A percentile compares a stretch with the other conserved stretches of the same genome.
phyloP scores from a whole-genome alignment of 2,113 vertebrate species.

The Lepisosteus osseus region DNA sequence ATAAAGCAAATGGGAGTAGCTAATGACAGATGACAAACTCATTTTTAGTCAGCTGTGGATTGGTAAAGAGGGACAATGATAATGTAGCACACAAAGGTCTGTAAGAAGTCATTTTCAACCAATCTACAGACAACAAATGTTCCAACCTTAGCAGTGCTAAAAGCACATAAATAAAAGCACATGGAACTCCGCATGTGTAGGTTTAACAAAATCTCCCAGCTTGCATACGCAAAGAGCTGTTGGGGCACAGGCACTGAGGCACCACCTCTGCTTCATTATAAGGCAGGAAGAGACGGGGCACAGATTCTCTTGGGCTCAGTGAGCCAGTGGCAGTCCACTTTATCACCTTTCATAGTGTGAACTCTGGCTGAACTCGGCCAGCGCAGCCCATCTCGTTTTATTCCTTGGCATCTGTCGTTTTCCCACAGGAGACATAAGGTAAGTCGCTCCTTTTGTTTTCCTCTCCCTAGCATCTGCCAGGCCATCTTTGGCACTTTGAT shows the following conservation, averaged over 20 bases:
- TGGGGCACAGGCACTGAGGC: conserved; percentile 13
- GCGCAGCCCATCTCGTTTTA: conserved; percentile 24
- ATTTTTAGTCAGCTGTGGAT: no score
- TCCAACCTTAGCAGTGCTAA: no score
- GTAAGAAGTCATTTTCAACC: no score
- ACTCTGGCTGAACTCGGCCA: conserved; percentile 46
- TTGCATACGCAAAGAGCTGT: no score
- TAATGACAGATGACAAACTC: no score
- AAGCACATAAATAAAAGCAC: no score
- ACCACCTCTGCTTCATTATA: conserved; percentile 22
- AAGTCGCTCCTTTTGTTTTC: conserved; percentile 39
- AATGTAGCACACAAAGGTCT: no score
- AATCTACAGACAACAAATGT: no score
- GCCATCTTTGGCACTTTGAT: conserved; percentile 48
- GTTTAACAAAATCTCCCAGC: no score
- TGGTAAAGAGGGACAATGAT: no score
- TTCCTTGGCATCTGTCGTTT: conserved; percentile 38
- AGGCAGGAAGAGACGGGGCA: conserved; percentile 32
- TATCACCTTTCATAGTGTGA: conserved; percentile 43
- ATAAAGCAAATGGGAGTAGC: no score
- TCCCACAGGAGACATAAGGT: conserved; percentile 35
- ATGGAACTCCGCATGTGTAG: no score
- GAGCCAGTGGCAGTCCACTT: conserved; percentile 46
- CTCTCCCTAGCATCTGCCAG: conserved; percentile 44
- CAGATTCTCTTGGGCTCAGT: conserved; percentile 41